Evolutionary conservation across 1,140 invertebrate species (phyloP).

Genomic region (Euborellia annulipes): DNA sequence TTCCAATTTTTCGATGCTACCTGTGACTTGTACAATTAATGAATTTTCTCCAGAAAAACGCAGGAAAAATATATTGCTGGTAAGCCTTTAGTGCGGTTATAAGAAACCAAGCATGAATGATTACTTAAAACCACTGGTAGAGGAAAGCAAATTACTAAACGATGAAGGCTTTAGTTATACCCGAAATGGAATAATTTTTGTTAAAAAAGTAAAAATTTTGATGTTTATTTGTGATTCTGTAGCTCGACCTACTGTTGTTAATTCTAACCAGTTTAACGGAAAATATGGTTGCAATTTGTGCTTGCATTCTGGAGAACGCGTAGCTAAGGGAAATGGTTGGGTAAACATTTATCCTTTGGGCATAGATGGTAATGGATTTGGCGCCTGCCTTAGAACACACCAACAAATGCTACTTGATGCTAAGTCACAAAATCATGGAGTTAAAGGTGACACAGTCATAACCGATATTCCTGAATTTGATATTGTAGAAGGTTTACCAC

Average conservation of each 20-base stretch:
- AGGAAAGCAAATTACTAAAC: constrained; percentile 10
- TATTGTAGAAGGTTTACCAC: constrained; percentile 15
- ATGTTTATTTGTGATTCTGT: constrained; percentile 15
- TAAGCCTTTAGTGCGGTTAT: constrained; percentile 12
- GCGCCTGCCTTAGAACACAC: constrained; percentile 13
- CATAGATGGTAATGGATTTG: constrained; percentile 9
- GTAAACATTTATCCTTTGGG: constrained; percentile 14
- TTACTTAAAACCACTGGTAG: constrained; percentile 15
- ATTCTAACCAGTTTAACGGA: constrained; percentile 16
- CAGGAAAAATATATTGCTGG: constrained; percentile 1
- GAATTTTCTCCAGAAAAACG: constrained; percentile 8
- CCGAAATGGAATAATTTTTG: background rate
- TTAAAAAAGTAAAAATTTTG: constrained; percentile 13
- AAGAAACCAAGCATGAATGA: constrained; percentile 15
- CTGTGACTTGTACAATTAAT: constrained; percentile 11
- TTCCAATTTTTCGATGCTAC: constrained; percentile 11
- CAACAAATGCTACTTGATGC: constrained; percentile 9
- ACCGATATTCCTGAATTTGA: constrained; percentile 16
- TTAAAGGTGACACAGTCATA: constrained; percentile 14
- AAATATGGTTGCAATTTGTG: constrained; percentile 20
- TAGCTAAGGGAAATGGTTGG: constrained; percentile 12
- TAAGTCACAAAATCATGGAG: constrained; percentile 11
- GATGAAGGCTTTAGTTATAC: constrained; percentile 13
- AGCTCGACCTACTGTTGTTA: constrained; percentile 13
- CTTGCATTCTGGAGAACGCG: constrained; percentile 13